These are phyloP conservation scores for Synanthedon myopaeformis DNA, from an alignment of 2,888 invertebrate genomes.

Conservation along the genomic window DNA sequence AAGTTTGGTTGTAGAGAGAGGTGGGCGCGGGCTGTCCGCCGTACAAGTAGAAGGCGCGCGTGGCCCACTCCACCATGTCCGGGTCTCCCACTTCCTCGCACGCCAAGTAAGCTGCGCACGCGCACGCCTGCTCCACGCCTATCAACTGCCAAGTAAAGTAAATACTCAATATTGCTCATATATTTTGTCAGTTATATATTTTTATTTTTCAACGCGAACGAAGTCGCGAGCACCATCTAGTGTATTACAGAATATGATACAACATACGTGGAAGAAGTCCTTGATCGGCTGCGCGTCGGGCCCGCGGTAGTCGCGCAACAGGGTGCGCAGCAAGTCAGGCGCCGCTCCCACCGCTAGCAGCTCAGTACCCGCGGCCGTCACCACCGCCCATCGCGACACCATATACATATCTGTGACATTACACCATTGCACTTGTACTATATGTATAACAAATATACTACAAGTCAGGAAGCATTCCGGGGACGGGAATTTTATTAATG, in stretches of 20 bases:
- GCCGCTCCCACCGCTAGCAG: constrained; percentile 87
- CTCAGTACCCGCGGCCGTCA: constrained; percentile 90
- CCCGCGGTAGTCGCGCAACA: constrained; percentile 85
- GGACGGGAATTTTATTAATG: no score
- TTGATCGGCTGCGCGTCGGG: constrained; percentile 88
- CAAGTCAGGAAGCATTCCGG: no score
- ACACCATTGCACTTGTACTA: not conserved
- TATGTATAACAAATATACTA: no score
- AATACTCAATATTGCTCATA: no score
- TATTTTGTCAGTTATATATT: no score
- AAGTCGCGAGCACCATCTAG: not conserved
- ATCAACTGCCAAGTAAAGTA: constrained; percentile 54
- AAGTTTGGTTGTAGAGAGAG: constrained; percentile 30
- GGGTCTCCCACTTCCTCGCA: constrained; percentile 72
- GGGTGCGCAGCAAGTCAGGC: constrained; percentile 85
- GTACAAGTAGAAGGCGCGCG: constrained; percentile 91
- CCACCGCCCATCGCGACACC: constrained; percentile 77
- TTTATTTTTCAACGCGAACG: no score
- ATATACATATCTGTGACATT: constrained; percentile 39
- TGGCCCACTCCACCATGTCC: constrained; percentile 87
- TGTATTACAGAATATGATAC: no score
- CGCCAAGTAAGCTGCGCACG: constrained; percentile 87
- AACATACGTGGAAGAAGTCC: constrained; percentile 80
- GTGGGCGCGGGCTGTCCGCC: constrained; percentile 79
- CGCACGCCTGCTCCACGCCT: constrained; percentile 89